These are phyloP conservation scores for Psittacus erithacus DNA, from an alignment of 2,113 vertebrate species.

Conservation along the genomic window DNA sequence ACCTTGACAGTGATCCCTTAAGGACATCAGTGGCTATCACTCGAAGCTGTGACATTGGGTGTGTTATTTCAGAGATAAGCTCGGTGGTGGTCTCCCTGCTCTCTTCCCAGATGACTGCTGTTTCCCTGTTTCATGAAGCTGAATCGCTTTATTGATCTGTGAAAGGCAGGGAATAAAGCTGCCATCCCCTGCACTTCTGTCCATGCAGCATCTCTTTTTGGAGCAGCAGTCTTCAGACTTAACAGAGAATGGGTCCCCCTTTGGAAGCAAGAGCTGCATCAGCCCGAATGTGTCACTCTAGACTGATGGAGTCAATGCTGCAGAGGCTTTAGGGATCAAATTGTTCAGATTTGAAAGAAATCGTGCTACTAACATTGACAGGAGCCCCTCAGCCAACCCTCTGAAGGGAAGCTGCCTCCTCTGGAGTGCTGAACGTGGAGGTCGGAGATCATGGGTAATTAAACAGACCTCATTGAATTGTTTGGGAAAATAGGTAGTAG, in stretches of 20 bases:
- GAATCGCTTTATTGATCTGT: not conserved
- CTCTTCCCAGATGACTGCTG: not conserved
- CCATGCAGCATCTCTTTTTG: not conserved
- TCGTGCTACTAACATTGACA: not conserved
- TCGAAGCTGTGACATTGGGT: not conserved
- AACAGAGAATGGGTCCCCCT: not conserved
- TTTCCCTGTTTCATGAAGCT: not conserved
- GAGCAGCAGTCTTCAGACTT: not conserved
- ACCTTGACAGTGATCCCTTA: not conserved
- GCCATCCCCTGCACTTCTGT: not conserved
- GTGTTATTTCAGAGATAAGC: not conserved
- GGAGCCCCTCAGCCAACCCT: not conserved
- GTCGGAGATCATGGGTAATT: not conserved
- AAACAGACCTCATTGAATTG: not conserved
- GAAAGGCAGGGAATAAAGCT: not conserved
- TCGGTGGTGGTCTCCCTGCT: not conserved
- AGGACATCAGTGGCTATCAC: not conserved
- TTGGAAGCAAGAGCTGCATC: not conserved
- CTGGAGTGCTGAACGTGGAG: not conserved
- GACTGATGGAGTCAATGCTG: not conserved
- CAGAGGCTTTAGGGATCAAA: slow-evolving; percentile 3
- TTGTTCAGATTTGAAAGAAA: not conserved
- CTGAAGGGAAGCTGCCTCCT: not conserved
- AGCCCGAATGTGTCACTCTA: not conserved
- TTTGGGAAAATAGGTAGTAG: not conserved